Percentiles rank a stretch among this genome's conserved stretches.
Evolutionary conservation across 2,888 invertebrate species (phyloP).

Genomic region (Melangyna quadrimaculata): DNA sequence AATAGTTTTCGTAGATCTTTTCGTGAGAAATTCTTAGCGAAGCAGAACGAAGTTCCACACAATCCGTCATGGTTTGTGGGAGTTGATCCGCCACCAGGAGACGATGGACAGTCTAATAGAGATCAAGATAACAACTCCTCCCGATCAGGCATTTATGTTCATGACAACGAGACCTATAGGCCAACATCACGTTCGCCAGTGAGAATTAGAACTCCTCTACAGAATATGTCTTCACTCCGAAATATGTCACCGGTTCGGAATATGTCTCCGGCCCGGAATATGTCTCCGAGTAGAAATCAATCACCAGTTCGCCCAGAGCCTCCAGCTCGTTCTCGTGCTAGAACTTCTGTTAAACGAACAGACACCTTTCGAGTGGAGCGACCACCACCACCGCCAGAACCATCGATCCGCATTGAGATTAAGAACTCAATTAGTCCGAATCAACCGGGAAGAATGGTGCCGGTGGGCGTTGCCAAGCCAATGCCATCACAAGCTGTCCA

Average conservation of each 20-base stretch:
- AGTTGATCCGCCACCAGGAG: constrained; percentile 75
- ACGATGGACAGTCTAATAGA: not conserved
- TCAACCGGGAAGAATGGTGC: constrained; percentile 78
- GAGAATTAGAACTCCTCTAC: constrained; percentile 72
- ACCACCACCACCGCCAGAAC: constrained; percentile 41
- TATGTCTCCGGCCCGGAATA: constrained; percentile 74
- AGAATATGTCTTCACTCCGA: constrained; percentile 24
- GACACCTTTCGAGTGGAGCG: constrained; percentile 73
- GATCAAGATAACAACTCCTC: constrained; percentile 74
- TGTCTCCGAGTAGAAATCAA: constrained; percentile 76
- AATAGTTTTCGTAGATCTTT: constrained; percentile 80
- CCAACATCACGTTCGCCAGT: constrained; percentile 79
- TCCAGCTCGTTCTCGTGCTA: constrained; percentile 61
- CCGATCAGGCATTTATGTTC: constrained; percentile 76
- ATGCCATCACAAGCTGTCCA: constrained; percentile 74
- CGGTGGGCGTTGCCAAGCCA: constrained; percentile 80
- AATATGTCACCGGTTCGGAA: constrained; percentile 74
- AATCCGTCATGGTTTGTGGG: constrained; percentile 81
- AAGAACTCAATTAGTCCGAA: constrained; percentile 80
- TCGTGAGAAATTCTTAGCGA: constrained; percentile 77
- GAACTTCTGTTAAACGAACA: constrained; percentile 57
- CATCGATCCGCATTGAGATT: constrained; percentile 79
- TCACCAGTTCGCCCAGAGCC: constrained; percentile 75
- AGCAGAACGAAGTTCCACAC: constrained; percentile 77
- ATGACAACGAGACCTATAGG: constrained; percentile 79